phyloP scores from a whole-genome alignment of 2,113 vertebrate species.

The Cettia cetti region DNA sequence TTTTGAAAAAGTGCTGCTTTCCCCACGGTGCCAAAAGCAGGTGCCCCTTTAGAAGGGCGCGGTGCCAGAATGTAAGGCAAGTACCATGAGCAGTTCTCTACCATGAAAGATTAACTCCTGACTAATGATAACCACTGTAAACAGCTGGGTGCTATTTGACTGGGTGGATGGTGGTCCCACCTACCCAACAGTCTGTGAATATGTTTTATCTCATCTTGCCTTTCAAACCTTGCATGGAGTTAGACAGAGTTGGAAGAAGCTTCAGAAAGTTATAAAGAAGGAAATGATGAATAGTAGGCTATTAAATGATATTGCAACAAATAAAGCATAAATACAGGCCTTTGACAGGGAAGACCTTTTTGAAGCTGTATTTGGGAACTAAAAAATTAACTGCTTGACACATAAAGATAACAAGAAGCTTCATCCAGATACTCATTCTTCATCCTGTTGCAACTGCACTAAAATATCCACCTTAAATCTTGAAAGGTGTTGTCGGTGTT shows the following conservation, averaged over 20 bases:
- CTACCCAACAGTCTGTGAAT: constrained; percentile 6
- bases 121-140: constrained; percentile 51
- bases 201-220: constrained; percentile 56
- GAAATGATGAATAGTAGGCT: constrained; percentile 37
- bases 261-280: constrained; percentile 26
- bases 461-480: neutral
- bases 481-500: neutral
- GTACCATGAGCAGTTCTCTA: neutral
- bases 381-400: constrained; percentile 44
- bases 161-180: constrained; percentile 50
- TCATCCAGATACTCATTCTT: neutral
- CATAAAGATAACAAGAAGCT: neutral
- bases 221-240: neutral
- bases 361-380: constrained; percentile 20
- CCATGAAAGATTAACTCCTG: constrained; percentile 29
- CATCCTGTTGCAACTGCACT: neutral
- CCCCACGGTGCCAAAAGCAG: neutral
- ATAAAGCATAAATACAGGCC: constrained; percentile 13
- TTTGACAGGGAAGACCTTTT: constrained; percentile 34
- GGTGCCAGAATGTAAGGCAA: neutral
- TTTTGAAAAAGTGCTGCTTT: neutral
- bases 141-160: constrained; percentile 38
- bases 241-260: neutral
- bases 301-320: constrained; percentile 49
- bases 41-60: neutral